A percentile compares a stretch with the other conserved stretches of the same genome.
Evolutionary conservation across 2,113 vertebrate species (phyloP).

Genomic region (Ceyx cyanopectus): DNA sequence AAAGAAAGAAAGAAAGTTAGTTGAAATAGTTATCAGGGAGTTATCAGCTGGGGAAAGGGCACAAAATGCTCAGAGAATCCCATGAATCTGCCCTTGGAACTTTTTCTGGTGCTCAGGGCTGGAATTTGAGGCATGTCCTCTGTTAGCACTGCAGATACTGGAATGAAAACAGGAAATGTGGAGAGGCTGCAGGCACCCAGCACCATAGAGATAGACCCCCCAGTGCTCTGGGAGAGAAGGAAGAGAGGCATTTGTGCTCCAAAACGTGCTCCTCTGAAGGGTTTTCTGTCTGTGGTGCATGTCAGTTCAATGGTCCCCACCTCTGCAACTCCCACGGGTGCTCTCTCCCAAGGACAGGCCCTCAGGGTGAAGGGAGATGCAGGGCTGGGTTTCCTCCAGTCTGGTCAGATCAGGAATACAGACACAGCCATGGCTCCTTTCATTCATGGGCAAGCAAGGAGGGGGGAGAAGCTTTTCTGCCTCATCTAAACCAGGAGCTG

Average conservation of each 20-base stretch:
- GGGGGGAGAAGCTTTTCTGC: not conserved
- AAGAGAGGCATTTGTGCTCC: not conserved
- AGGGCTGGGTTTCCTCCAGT: not conserved
- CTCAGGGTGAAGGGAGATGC: not conserved
- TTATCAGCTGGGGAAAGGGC: not conserved
- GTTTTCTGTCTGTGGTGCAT: not conserved
- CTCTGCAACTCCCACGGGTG: not conserved
- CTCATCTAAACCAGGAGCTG: not conserved
- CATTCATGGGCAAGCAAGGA: not conserved
- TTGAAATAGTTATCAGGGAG: not conserved
- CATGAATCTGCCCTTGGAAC: constrained; percentile 21
- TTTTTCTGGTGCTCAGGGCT: constrained; percentile 2
- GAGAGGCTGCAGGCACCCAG: constrained; percentile 5
- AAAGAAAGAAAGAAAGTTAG: too few species aligned
- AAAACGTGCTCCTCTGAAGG: not conserved
- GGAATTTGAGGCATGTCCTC: not conserved
- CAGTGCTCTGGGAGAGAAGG: not conserved
- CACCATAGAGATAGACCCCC: not conserved
- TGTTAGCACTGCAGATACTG: constrained; percentile 16
- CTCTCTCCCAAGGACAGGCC: not conserved
- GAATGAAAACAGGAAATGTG: constrained; percentile 55
- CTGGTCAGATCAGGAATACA: not conserved
- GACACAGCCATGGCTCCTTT: not conserved
- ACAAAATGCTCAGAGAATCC: not conserved
- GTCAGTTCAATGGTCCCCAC: not conserved